A percentile compares a stretch with the other conserved stretches of the same genome.
These are phyloP conservation scores for Ligdia adustata DNA, from an alignment of 2,888 invertebrate species.

Conservation along the genomic window DNA sequence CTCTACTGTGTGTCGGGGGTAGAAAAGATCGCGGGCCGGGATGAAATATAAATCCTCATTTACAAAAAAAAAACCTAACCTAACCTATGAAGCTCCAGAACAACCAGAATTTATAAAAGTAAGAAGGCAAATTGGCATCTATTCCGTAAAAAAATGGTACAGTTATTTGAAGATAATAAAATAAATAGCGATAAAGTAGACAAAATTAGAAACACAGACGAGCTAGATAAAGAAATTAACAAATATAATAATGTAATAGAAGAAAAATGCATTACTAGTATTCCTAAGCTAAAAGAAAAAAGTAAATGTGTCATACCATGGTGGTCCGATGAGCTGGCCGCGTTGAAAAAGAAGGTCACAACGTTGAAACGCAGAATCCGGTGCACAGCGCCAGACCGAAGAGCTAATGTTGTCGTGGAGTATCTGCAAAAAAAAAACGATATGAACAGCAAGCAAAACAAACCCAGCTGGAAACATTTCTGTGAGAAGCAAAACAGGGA, in stretches of 20 bases:
- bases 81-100: too few relatives aligned
- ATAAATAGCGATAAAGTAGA: neutral
- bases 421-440: slow-evolving; percentile 28
- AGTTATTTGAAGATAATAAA: slow-evolving; percentile 14
- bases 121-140: too few relatives aligned
- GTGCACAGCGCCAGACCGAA: slow-evolving; percentile 26
- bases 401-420: slow-evolving; percentile 20
- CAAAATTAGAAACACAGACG: neutral
- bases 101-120: too few relatives aligned
- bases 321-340: slow-evolving; percentile 30
- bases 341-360: slow-evolving; percentile 21
- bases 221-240: slow-evolving; percentile 2
- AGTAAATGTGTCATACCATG: slow-evolving; percentile 19
- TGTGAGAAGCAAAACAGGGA: slow-evolving; percentile 22
- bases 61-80: too few relatives aligned
- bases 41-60: too few relatives aligned
- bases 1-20: too few relatives aligned
- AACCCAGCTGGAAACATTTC: slow-evolving; percentile 35
- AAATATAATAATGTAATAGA: slow-evolving; percentile 2
- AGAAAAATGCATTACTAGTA: neutral
- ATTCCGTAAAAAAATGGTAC: neutral
- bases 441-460: slow-evolving; percentile 20
- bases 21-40: too few relatives aligned
- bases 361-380: slow-evolving; percentile 27
- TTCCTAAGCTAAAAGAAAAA: slow-evolving; percentile 3